Base-by-base conservation (phyloP, 2,888 invertebrate species). In the Acanthopleura granulata region DNA sequence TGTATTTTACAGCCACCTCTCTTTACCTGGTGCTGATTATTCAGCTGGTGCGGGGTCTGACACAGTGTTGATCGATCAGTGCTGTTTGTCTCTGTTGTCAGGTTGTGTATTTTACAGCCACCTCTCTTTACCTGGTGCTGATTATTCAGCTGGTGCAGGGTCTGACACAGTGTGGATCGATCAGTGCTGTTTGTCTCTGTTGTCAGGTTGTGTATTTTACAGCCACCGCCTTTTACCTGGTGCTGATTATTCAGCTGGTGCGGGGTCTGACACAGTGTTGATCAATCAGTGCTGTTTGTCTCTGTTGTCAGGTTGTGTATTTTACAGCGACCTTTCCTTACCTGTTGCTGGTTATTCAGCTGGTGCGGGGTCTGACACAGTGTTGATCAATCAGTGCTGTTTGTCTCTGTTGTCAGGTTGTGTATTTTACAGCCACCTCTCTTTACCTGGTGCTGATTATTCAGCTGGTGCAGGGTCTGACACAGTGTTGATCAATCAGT, bases 321-420 rank as follows among this genome's bases (percentile, higher is more conserved):
- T 51, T 51, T 18, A 51, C 51, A 18, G 51, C 51, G 14, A 51
- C 51, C 51, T 51, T 51, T 18, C 51, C 51, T 15, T 51, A 51
- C 18, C 14, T 51, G 51, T 14, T 51, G 51, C 51, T 51, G 51
- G 18, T 51, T 51, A 51, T 18, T 51, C 51, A 15, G 51, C 18
- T n/a, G n/a, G n/a, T n/a, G n/a, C n/a, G n/a, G n/a, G n/a, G n/a
- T n/a, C n/a, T n/a, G n/a, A n/a, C n/a, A n/a, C n/a, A n/a, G n/a
- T n/a, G n/a, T 40, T 40, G 40, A 40, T n/a, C 22, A 62, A 12
- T 62, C 25, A 12, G 25, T 62, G n/a, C n/a, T n/a, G n/a, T n/a
- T n/a, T n/a, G n/a, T n/a, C n/a, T 82, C 72, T 70, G 90, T 49
- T 82, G 83, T 14, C 51, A 51, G 51, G 51, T 51, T 51, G 51